These are phyloP conservation scores for Schizopygopsis pylzovi DNA, from an alignment of 2,797 vertebrate species.

Conservation along the genomic window DNA sequence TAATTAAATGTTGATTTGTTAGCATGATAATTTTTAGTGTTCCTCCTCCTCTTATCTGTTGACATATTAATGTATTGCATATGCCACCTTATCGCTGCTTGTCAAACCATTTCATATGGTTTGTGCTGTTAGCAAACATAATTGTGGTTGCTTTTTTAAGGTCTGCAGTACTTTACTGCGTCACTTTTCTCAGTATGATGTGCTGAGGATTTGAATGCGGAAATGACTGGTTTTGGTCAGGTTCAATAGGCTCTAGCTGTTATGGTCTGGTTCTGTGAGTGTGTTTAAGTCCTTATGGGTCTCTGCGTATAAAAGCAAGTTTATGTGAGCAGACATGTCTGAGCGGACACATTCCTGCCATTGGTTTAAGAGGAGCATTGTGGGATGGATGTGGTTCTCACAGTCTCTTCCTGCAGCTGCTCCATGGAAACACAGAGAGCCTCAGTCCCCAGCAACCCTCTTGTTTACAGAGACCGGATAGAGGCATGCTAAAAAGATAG, in stretches of 20 bases:
- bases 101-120: not conserved
- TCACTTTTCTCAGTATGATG: slow-evolving; percentile 11
- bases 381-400: slow-evolving; percentile 67
- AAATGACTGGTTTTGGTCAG: slow-evolving; percentile 13
- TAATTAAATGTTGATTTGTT: slow-evolving; percentile 20
- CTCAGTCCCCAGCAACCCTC: slow-evolving; percentile 71
- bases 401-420: slow-evolving; percentile 75
- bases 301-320: slow-evolving; percentile 22
- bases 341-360: slow-evolving; percentile 31
- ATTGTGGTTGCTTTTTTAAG: not conserved
- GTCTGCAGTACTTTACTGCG: not conserved
- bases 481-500: slow-evolving; percentile 21
- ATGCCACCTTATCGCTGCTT: not conserved
- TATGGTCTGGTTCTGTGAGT: slow-evolving; percentile 6
- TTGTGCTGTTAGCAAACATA: not conserved
- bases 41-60: slow-evolving; percentile 16
- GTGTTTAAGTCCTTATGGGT: slow-evolving; percentile 29
- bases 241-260: slow-evolving; percentile 16
- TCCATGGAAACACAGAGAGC: slow-evolving; percentile 68
- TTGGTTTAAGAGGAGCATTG: slow-evolving; percentile 60
- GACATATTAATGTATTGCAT: not conserved
- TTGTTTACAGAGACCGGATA: slow-evolving; percentile 54
- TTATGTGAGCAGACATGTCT: slow-evolving; percentile 21
- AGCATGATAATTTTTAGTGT: not conserved
- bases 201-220: slow-evolving; percentile 1